phyloP scores from a whole-genome alignment of 2,888 invertebrate genomes.

The Gymnocheta viridis region DNA sequence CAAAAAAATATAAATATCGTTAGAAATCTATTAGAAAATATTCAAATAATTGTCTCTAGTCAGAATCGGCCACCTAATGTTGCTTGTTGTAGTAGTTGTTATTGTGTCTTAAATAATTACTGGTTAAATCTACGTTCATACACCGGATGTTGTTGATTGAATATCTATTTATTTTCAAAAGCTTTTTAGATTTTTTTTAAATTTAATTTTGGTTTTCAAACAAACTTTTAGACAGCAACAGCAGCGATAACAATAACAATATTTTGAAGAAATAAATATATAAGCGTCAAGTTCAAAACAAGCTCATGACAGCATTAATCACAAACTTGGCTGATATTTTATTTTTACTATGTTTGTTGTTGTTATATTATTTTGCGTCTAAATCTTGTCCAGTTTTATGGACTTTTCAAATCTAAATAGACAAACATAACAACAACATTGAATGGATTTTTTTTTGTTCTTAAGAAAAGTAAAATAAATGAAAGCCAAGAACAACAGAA shows the following conservation, averaged over 20 bases:
- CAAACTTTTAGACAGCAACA: slow-evolving; percentile 30
- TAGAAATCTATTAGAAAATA: slow-evolving; percentile 7
- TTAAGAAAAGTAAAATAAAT: background rate
- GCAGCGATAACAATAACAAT: slow-evolving; percentile 15
- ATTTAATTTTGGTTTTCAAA: background rate
- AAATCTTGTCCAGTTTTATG: slow-evolving; percentile 28
- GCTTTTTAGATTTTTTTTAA: slow-evolving; percentile 29
- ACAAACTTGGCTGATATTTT: slow-evolving; percentile 38
- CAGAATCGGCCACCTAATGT: slow-evolving; percentile 37
- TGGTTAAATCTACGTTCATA: slow-evolving; percentile 27
- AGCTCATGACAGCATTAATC: slow-evolving; percentile 66
- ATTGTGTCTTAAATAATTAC: slow-evolving; percentile 12
- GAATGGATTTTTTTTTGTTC: background rate
- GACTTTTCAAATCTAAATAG: slow-evolving; percentile 24
- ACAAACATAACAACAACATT: slow-evolving; percentile 5
- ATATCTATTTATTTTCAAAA: slow-evolving; percentile 60
- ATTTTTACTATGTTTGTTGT: slow-evolving; percentile 4
- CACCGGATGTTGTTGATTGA: slow-evolving; percentile 69
- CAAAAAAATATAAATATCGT: background rate
- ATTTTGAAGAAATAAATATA: slow-evolving; percentile 42
- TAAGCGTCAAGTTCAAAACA: slow-evolving; percentile 64
- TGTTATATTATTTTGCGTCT: slow-evolving; percentile 14
- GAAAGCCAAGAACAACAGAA: slow-evolving; percentile 1
- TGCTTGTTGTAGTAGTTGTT: slow-evolving; percentile 12
- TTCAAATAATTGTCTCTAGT: background rate